phyloP scores from a whole-genome alignment of 2,888 invertebrate genomes.

The Netelia inedita region DNA sequence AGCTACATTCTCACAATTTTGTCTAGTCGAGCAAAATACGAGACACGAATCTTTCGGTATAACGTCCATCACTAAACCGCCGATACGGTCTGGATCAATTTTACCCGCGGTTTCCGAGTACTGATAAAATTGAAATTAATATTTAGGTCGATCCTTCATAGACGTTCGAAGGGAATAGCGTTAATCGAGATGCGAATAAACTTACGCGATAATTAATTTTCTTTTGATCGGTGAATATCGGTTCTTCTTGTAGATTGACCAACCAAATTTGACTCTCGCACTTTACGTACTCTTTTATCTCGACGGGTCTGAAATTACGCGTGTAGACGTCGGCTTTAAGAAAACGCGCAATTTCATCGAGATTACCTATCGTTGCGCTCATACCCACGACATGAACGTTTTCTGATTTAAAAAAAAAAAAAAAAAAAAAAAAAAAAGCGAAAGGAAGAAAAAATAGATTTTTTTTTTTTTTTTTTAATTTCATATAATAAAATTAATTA shows the following conservation, averaged over 20 bases:
- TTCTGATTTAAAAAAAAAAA: constrained; percentile 82
- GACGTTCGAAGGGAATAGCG: constrained; percentile 14
- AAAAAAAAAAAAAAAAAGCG: background rate
- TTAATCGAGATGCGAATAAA: constrained; percentile 38
- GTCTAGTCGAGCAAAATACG: constrained; percentile 97
- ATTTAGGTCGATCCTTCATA: constrained; percentile 42
- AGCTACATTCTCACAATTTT: constrained; percentile 97
- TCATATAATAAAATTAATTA: constrained; percentile 13
- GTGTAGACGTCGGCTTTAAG: constrained; percentile 93
- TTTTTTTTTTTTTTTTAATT: too few relatives aligned
- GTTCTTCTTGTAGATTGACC: constrained; percentile 86
- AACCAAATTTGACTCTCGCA: constrained; percentile 88
- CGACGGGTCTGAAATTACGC: constrained; percentile 95
- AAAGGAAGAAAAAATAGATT: constrained; percentile 14
- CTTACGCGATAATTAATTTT: constrained; percentile 86
- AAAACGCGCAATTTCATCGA: constrained; percentile 92
- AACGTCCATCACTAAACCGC: constrained; percentile 93
- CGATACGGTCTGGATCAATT: constrained; percentile 93
- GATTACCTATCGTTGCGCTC: constrained; percentile 98
- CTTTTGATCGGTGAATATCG: constrained; percentile 86
- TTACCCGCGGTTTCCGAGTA: constrained; percentile 87
- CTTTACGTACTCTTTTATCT: constrained; percentile 93
- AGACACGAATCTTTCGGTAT: constrained; percentile 93
- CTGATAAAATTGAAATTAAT: constrained; percentile 82
- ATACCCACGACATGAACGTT: constrained; percentile 96